Percentiles rank a stretch among this genome's conserved stretches.
Evolutionary conservation across 2,797 vertebrate species (phyloP).

Genomic region (Ptychadena robeensis): DNA sequence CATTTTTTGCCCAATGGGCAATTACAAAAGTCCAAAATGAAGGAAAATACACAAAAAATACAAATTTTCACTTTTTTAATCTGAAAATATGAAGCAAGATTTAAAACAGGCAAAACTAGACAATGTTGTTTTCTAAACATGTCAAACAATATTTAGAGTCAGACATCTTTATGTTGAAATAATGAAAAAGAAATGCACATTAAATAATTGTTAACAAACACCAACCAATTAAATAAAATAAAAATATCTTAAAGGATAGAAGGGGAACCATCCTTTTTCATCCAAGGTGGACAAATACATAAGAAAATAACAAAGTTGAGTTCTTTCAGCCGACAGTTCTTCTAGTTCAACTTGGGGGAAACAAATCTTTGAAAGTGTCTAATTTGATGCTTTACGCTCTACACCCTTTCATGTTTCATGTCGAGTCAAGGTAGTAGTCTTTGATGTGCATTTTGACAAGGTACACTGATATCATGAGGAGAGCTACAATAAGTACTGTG

Average conservation of each 20-base stretch:
- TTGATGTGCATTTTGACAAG: constrained; percentile 64
- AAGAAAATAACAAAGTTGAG: constrained; percentile 67
- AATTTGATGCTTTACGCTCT: constrained; percentile 23
- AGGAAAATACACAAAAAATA: constrained; percentile 63
- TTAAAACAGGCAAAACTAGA: constrained; percentile 69
- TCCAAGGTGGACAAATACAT: constrained; percentile 65
- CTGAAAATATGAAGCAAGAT: constrained; percentile 65
- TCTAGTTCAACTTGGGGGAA: constrained; percentile 23
- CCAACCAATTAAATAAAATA: constrained; percentile 66
- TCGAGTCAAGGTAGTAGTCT: constrained; percentile 44
- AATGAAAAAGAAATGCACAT: constrained; percentile 66
- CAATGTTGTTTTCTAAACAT: constrained; percentile 64
- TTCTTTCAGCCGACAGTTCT: constrained; percentile 66
- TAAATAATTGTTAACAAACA: constrained; percentile 62
- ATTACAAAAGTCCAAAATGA: no score
- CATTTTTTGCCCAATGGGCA: no score
- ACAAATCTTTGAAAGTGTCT: constrained; percentile 26
- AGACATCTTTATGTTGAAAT: constrained; percentile 66
- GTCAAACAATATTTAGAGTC: constrained; percentile 64
- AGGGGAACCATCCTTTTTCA: constrained; percentile 48
- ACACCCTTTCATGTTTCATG: constrained; percentile 13
- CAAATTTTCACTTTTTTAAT: constrained; percentile 64
- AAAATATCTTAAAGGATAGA: constrained; percentile 63
- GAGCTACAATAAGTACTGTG: constrained; percentile 63
- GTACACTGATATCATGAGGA: constrained; percentile 52